Conservation (phyloP, 2,113 vertebrate species). For the Mormyrus iriodes region DNA sequence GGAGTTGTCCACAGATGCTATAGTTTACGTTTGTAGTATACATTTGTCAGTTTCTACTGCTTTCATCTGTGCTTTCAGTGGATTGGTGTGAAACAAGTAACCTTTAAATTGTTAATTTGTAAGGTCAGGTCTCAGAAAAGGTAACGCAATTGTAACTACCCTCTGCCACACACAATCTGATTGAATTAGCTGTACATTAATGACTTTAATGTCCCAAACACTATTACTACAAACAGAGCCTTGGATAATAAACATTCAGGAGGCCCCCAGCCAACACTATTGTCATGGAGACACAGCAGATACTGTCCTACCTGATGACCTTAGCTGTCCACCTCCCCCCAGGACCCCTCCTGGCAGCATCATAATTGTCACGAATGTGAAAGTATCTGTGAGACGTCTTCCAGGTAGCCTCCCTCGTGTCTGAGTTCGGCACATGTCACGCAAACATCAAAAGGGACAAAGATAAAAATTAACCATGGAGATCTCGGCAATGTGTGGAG, state of each 20-base stretch:
- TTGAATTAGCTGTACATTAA: background rate
- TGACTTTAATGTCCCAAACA: background rate
- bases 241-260: background rate
- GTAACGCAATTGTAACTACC: background rate
- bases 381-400: conserved; percentile 45
- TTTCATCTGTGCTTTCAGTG: background rate
- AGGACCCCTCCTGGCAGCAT: conserved; percentile 39
- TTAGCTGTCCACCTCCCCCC: conserved; percentile 40
- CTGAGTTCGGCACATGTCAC: conserved; percentile 12
- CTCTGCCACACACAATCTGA: background rate
- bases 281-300: background rate
- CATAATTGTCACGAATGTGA: conserved; percentile 45
- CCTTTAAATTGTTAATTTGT: background rate
- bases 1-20: background rate
- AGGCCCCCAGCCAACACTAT: background rate
- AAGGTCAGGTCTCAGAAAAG: background rate
- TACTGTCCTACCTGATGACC: conserved; percentile 39
- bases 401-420: conserved; percentile 36
- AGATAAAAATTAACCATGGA: background rate
- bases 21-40: background rate
- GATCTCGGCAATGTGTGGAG: background rate
- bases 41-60: background rate
- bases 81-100: background rate
- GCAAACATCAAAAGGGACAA: conserved; percentile 19
- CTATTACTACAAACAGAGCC: background rate